Percentiles rank a stretch among this genome's conserved stretches.
Conservation (phyloP, 2,113 vertebrate species). For the Indri indri region DNA sequence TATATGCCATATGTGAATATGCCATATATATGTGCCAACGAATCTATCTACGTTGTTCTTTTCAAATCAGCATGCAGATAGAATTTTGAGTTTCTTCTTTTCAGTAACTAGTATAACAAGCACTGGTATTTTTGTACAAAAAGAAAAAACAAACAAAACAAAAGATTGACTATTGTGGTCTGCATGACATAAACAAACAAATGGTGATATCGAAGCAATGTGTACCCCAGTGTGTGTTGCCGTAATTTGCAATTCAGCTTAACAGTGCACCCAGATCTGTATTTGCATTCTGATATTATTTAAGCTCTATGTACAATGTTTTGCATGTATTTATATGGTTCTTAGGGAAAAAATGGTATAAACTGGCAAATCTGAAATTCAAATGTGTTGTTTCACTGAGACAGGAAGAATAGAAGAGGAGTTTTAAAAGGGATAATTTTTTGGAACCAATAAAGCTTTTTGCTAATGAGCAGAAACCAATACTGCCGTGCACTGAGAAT, state of each 20-base stretch:
- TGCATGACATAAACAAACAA: constrained; percentile 84
- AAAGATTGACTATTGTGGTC: constrained; percentile 84
- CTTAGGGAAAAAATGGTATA: constrained; percentile 72
- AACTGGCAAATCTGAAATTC: constrained; percentile 75
- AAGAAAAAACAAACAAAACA: constrained; percentile 75
- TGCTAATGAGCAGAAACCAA: constrained; percentile 82
- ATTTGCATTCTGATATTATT: constrained; percentile 87
- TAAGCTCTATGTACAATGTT: constrained; percentile 87
- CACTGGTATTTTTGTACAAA: constrained; percentile 90
- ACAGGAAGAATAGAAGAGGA: constrained; percentile 45
- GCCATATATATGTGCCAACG: constrained; percentile 70
- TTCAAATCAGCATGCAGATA: constrained; percentile 79
- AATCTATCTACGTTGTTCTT: constrained; percentile 61
- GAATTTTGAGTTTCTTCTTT: constrained; percentile 71
- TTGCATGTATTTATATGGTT: constrained; percentile 90
- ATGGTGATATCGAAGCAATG: constrained; percentile 81
- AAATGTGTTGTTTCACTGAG: constrained; percentile 57
- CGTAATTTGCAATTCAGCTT: constrained; percentile 82
- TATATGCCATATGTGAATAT: constrained; percentile 80
- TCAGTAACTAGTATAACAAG: constrained; percentile 83
- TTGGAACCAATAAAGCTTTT: constrained; percentile 83
- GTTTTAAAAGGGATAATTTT: constrained; percentile 62
- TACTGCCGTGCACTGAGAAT: constrained; percentile 80
- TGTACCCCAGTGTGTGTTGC: constrained; percentile 82
- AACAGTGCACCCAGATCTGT: constrained; percentile 82